Evolutionary conservation across 2,888 invertebrate genomes (phyloP).

Genomic region (Nephrotoma guestfalica): DNA sequence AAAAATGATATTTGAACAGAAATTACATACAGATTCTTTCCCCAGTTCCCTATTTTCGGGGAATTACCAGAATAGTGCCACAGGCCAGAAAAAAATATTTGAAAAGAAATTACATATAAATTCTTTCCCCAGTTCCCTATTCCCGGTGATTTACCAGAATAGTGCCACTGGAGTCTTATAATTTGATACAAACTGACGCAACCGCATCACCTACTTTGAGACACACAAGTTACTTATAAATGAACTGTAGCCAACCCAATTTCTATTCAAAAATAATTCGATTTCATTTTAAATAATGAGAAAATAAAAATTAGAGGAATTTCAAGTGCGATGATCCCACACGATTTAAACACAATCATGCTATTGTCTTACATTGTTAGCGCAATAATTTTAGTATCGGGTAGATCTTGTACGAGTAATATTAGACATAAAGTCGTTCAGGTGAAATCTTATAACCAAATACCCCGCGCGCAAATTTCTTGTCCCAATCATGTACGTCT

Average conservation of each 20-base stretch:
- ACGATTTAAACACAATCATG: not conserved
- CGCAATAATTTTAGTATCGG: not conserved
- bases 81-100: too few species aligned
- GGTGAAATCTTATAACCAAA: not conserved
- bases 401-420: not conserved
- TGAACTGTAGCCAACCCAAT: not conserved
- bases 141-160: too few species aligned
- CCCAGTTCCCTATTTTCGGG: too few species aligned
- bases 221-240: not conserved
- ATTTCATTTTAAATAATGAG: not conserved
- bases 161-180: too few species aligned
- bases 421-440: not conserved
- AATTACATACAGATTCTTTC: too few species aligned
- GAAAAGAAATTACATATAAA: too few species aligned
- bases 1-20: too few species aligned
- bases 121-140: too few species aligned
- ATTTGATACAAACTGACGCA: too few species aligned
- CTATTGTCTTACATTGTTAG: not conserved
- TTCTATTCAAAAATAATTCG: not conserved
- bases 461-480: not conserved
- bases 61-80: too few species aligned
- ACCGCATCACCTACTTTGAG: too few species aligned
- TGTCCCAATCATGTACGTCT: not conserved
- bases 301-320: not conserved
- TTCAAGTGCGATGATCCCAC: not conserved